These are phyloP conservation scores for Lepisosteus oculatus DNA, from an alignment of 2,113 vertebrate genomes.

Conservation along the genomic window DNA sequence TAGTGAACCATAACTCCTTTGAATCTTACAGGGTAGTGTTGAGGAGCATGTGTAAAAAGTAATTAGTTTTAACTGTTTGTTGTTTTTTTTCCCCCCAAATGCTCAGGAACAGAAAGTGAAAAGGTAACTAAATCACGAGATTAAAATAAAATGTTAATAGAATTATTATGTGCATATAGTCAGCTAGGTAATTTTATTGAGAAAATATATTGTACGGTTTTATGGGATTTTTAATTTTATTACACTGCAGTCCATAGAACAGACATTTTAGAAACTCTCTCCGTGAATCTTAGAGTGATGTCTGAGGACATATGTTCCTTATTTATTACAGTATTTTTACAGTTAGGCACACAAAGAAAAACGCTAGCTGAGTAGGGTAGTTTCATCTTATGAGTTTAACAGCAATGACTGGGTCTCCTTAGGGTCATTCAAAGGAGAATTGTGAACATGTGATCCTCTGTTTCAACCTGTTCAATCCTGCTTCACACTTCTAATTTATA, in stretches of 20 bases:
- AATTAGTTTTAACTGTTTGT: too few species aligned
- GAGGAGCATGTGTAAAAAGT: too few species aligned
- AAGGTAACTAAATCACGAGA: too few species aligned
- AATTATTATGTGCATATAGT: too few species aligned
- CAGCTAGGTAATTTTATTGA: too few species aligned
- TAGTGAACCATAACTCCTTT: too few species aligned
- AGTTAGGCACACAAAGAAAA: slow-evolving; percentile 66
- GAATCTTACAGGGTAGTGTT: too few species aligned
- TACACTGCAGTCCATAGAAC: slow-evolving; percentile 57
- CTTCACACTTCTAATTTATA: background rate
- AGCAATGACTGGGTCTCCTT: slow-evolving; percentile 68
- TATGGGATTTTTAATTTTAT: background rate
- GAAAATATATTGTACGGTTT: too few species aligned
- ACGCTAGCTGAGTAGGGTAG: slow-evolving; percentile 65
- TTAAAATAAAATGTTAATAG: too few species aligned
- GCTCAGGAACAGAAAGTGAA: too few species aligned
- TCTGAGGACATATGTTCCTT: slow-evolving; percentile 65
- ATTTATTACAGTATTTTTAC: slow-evolving; percentile 70
- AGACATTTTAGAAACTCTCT: slow-evolving; percentile 51
- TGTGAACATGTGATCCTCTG: slow-evolving; percentile 61
- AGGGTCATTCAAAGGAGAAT: slow-evolving; percentile 65
- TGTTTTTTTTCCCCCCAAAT: too few species aligned
- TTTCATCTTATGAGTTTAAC: slow-evolving; percentile 70
- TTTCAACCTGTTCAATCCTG: slow-evolving; percentile 65
- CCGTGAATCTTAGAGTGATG: slow-evolving; percentile 57